phyloP scores from a whole-genome alignment of 92 coral and sea anemone species.

The Muricea muricata region DNA sequence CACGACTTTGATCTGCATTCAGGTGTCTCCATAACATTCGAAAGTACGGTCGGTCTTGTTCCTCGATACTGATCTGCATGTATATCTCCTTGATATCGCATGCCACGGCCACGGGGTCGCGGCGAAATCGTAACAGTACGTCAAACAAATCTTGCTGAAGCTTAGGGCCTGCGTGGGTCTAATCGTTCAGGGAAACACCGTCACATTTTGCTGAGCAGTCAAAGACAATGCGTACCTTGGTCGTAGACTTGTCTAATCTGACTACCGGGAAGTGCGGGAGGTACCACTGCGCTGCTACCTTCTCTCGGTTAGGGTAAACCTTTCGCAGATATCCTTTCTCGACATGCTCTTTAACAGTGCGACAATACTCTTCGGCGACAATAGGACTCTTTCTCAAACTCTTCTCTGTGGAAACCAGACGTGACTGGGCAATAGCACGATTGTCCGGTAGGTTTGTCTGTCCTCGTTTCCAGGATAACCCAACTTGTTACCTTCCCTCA shows the following conservation, averaged over 20 bases:
- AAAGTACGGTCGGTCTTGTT: constrained; percentile 10
- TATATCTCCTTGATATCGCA: constrained; percentile 67
- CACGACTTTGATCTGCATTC: constrained; percentile 36
- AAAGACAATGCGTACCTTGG: constrained; percentile 69
- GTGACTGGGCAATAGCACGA: constrained; percentile 34
- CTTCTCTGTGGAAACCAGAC: constrained; percentile 41
- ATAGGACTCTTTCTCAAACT: constrained; percentile 31
- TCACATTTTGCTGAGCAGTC: constrained; percentile 60
- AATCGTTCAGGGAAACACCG: constrained; percentile 59
- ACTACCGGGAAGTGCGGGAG: constrained; percentile 71
- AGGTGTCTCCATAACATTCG: constrained; percentile 53
- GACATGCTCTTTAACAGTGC: constrained; percentile 45
- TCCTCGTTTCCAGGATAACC: constrained; percentile 64
- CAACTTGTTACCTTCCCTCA: constrained; percentile 45
- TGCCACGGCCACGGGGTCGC: constrained; percentile 55
- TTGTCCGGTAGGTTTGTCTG: constrained; percentile 50
- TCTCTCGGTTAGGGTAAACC: constrained; percentile 31
- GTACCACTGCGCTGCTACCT: constrained; percentile 55
- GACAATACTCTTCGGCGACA: constrained; percentile 51
- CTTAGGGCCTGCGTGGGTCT: constrained; percentile 64
- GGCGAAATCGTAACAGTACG: constrained; percentile 57
- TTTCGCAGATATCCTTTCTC: constrained; percentile 59
- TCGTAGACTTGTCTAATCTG: constrained; percentile 59
- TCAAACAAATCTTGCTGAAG: constrained; percentile 64
- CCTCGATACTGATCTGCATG: constrained; percentile 18